Conservation (phyloP, 2,888 invertebrate species). For the Leucoma salicis region DNA sequence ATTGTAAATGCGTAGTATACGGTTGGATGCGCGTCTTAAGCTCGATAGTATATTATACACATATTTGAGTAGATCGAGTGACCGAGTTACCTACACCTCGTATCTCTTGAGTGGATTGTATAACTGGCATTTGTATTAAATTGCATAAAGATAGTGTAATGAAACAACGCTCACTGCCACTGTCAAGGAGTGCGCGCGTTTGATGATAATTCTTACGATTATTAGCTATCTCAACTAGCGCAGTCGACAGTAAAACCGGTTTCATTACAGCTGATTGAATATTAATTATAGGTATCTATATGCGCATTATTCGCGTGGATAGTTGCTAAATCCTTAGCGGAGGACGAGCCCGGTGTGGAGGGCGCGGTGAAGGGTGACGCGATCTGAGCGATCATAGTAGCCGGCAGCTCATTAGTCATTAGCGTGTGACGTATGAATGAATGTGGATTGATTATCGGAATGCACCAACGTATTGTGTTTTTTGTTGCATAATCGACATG, state of each 20-base stretch:
- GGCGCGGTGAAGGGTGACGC: background rate
- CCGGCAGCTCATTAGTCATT: background rate
- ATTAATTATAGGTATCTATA: background rate
- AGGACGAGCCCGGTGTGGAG: background rate
- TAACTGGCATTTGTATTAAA: slow-evolving; percentile 12
- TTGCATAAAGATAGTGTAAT: slow-evolving; percentile 22
- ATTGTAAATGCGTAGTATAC: background rate
- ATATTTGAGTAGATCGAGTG: slow-evolving; percentile 10
- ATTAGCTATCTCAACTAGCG: slow-evolving; percentile 15
- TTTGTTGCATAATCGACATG: slow-evolving; percentile 13
- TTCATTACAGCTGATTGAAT: background rate
- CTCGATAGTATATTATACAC: slow-evolving; percentile 3
- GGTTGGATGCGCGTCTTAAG: background rate
- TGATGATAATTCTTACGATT: slow-evolving; percentile 9
- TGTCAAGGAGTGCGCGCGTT: slow-evolving; percentile 21
- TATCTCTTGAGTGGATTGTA: slow-evolving; percentile 28
- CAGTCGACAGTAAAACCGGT: slow-evolving; percentile 24
- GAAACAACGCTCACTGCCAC: slow-evolving; percentile 27
- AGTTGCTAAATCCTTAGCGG: background rate
- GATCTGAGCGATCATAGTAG: background rate
- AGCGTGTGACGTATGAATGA: background rate
- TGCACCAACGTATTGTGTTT: slow-evolving; percentile 17
- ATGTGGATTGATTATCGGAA: background rate
- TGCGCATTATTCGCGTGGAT: background rate
- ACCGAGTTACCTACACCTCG: slow-evolving; percentile 22